A percentile compares a stretch with the other conserved stretches of the same genome.
Conservation (phyloP, 2,797 vertebrate species). For the Sparus aurata region DNA sequence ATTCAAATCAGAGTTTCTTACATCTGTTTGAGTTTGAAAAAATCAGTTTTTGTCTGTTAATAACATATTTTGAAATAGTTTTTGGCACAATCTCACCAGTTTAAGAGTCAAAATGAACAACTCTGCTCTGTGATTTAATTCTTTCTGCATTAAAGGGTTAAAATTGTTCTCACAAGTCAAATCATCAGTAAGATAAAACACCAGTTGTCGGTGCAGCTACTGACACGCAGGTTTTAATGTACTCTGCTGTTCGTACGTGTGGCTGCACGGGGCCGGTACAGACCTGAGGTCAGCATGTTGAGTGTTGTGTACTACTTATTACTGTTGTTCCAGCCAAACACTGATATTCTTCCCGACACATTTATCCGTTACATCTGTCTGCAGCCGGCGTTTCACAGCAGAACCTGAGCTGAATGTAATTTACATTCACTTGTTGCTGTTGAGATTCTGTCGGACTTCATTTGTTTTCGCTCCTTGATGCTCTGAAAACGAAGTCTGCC, state of each 20-base stretch:
- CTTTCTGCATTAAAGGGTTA: too few species aligned
- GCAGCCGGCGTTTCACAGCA: conserved; percentile 10
- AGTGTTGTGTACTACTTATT: not conserved
- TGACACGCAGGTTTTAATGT: not conserved
- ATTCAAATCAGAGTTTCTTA: too few species aligned
- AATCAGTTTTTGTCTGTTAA: too few species aligned
- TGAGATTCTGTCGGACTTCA: not conserved
- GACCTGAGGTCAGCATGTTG: not conserved
- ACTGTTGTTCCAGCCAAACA: not conserved
- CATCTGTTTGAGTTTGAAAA: too few species aligned
- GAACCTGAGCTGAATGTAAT: conserved; percentile 9
- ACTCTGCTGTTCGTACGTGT: not conserved
- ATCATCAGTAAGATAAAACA: not conserved
- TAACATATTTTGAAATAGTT: too few species aligned
- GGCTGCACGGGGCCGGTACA: not conserved
- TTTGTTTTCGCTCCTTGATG: not conserved
- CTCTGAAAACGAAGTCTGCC: not conserved
- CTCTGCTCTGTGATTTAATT: too few species aligned
- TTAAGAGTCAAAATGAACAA: too few species aligned
- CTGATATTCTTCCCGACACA: not conserved
- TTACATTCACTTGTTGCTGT: conserved; percentile 17
- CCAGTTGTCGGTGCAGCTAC: not conserved
- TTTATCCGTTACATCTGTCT: conserved; percentile 20
- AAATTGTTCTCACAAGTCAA: not conserved
- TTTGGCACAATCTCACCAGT: too few species aligned